Base-by-base conservation (phyloP, 2,113 vertebrate species). In the Electrona antarctica region DNA sequence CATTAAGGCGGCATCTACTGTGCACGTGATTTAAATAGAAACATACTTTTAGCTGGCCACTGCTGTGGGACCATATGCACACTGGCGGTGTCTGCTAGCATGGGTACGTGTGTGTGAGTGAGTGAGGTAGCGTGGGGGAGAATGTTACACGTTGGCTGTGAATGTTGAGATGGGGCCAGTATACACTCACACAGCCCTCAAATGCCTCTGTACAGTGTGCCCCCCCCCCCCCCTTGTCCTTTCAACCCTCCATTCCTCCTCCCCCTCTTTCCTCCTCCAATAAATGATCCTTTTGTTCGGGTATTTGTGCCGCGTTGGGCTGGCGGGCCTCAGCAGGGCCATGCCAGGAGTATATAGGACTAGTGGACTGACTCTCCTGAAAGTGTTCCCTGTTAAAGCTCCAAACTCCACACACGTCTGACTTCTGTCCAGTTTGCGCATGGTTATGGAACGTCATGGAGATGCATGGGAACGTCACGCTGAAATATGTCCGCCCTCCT, bases 211-310 rank as follows among this genome's bases (percentile, higher is more conserved):
- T 85, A 85, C 86, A 84, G 86, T 90, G 72, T 76, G 70, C 72
- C 85, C 86, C 85, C 85, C 57, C 59, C 85, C 65, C 56, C n/a
- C 79, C 85, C 83, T 21, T 21, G 80, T 81, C 80, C 75, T 67
- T 64, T 67, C 74, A 59, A 66, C 75, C 71, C 1, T 3, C 83
- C 58, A 5, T 14, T 52, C 68, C 47, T 56, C 9, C 78, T 75
- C 83, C 85, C 82, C 80, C 84, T 85, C 82, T 82, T 86, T 87
- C 81, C 84, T 78, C 77, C 78, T 86, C 76, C 87, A 90, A 91
- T 90, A 93, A 92, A 92, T 89, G 87, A 87, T 89, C 86, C 90
- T 90, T 93, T 92, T 92, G 91, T 92, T 88, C 13, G 55, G 60
- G 72, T 81, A 74, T 80, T 86, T 87, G 85, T 87, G 84, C 83